Conservation (phyloP, 2,888 invertebrate genomes). For the Antheraea assamensis region DNA sequence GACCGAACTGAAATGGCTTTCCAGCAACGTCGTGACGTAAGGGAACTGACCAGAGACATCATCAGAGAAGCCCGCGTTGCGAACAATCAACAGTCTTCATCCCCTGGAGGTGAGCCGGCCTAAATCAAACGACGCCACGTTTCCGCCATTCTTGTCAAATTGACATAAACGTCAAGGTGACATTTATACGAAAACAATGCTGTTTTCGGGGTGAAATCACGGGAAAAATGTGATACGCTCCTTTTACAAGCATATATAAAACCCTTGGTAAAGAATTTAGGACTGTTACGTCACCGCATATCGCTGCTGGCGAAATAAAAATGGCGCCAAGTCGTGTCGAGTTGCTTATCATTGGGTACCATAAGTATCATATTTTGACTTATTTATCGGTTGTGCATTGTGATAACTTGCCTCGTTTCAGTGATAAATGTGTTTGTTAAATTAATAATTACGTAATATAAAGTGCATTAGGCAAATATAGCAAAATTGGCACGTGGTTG, state of each 20-base stretch:
- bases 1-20: constrained; percentile 78
- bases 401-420: background rate
- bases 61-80: constrained; percentile 72
- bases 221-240: constrained; percentile 41
- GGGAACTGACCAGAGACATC: constrained; percentile 74
- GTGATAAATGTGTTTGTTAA: constrained; percentile 14
- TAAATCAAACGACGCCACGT: constrained; percentile 78
- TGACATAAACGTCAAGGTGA: constrained; percentile 82
- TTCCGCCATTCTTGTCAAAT: constrained; percentile 81
- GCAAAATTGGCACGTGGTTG: constrained; percentile 63
- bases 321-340: constrained; percentile 74
- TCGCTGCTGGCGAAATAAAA: constrained; percentile 70
- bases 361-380: constrained; percentile 9
- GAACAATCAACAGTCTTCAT: constrained; percentile 71
- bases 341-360: constrained; percentile 38
- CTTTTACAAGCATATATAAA: constrained; percentile 32
- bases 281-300: constrained; percentile 73
- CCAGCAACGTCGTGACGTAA: constrained; percentile 74
- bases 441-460: constrained; percentile 33
- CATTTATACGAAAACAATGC: constrained; percentile 76
- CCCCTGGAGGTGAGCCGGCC: constrained; percentile 77
- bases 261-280: constrained; percentile 47
- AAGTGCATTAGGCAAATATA: constrained; percentile 25
- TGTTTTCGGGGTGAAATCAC: constrained; percentile 52
- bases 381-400: background rate